Evolutionary conservation across 2,113 vertebrate species (phyloP).

Genomic region (Callorhinus ursinus): DNA sequence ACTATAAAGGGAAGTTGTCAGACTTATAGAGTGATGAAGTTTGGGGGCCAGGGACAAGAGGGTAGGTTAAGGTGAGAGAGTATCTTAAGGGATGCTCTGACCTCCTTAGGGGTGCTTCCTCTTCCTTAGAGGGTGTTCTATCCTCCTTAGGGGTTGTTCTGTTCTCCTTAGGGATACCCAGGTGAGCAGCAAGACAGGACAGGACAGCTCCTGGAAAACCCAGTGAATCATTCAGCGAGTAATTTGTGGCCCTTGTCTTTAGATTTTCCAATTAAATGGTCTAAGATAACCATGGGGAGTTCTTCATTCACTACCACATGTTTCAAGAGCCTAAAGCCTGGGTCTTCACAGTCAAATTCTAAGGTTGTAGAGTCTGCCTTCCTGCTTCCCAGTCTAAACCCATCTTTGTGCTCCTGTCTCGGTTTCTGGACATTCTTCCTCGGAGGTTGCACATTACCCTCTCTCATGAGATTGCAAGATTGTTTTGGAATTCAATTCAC

Average conservation of each 20-base stretch:
- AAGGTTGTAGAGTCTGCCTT: background rate
- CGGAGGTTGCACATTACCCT: background rate
- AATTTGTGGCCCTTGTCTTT: background rate
- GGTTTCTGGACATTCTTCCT: background rate
- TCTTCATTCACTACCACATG: background rate
- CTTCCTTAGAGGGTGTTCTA: background rate
- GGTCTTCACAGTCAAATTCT: background rate
- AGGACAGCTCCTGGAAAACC: background rate
- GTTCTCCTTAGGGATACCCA: background rate
- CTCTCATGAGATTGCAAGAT: background rate
- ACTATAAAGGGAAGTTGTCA: background rate
- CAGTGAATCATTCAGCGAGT: background rate
- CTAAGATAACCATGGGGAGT: background rate
- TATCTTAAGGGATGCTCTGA: background rate
- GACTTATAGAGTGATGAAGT: background rate
- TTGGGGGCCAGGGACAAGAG: background rate
- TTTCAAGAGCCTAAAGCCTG: background rate
- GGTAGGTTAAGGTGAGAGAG: no score
- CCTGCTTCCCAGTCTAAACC: background rate
- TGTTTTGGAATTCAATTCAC: background rate
- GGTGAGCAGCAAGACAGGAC: background rate
- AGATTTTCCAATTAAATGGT: background rate
- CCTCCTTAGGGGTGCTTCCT: background rate
- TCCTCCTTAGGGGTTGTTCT: background rate
- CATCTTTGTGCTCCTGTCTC: background rate